Evolutionary conservation across 2,113 vertebrate species (phyloP).

Genomic region (Hirundichthys speculiger): DNA sequence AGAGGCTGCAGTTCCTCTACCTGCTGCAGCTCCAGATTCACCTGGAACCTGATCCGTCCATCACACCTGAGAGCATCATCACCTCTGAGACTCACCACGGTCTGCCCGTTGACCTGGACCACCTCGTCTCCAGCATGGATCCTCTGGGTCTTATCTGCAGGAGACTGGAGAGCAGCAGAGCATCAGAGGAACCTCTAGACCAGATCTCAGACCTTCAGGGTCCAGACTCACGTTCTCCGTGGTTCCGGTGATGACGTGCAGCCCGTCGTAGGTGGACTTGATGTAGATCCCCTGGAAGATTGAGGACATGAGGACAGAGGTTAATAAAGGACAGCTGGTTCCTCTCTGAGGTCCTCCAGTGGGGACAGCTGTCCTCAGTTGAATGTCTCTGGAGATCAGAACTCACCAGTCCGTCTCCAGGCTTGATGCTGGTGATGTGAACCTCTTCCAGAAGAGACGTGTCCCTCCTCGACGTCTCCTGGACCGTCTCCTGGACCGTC

Average conservation of each 20-base stretch:
- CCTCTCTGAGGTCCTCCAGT: no score
- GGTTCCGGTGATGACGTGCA: conserved; percentile 96
- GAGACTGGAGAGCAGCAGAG: conserved; percentile 80
- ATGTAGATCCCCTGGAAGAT: conserved; percentile 93
- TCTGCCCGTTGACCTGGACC: conserved; percentile 93
- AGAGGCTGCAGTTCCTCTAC: no score
- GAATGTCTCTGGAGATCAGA: no score
- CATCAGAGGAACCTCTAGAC: no score
- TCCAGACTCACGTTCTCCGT: conserved; percentile 96
- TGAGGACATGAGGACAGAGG: background rate
- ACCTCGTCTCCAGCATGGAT: conserved; percentile 98
- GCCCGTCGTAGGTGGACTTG: conserved; percentile 96
- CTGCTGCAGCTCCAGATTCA: no score
- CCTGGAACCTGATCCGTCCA: no score
- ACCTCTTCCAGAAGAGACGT: conserved; percentile 90
- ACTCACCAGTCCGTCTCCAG: conserved; percentile 93
- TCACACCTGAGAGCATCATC: no score
- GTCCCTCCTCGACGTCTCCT: conserved; percentile 87
- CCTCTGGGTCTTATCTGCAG: conserved; percentile 92
- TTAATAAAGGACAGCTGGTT: no score
- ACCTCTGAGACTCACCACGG: conserved; percentile 86
- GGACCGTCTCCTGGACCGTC: conserved; percentile 82
- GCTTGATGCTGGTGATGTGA: conserved; percentile 86
- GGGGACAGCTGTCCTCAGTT: no score
- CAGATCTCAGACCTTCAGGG: no score